These are phyloP conservation scores for Scomberomorus guttatus DNA, from an alignment of 2,797 vertebrate species.

Conservation along the genomic window DNA sequence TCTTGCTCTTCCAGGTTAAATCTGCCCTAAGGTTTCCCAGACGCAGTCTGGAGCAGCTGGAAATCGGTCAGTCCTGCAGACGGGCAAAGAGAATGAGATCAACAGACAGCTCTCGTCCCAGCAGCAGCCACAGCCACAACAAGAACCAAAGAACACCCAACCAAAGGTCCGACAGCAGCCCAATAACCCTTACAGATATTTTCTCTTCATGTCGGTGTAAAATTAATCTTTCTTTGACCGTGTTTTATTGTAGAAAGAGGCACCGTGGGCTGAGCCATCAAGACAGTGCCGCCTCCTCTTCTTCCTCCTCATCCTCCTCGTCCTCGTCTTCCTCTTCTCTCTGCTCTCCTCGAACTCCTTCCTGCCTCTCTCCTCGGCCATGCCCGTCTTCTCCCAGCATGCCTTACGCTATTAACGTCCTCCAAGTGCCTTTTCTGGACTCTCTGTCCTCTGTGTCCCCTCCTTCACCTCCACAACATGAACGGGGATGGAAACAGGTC, in stretches of 20 bases:
- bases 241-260: slow-evolving; percentile 57
- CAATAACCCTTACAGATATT: background rate
- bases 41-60: slow-evolving; percentile 67
- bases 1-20: slow-evolving; percentile 85
- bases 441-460: slow-evolving; percentile 76
- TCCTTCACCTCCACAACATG: slow-evolving; percentile 74
- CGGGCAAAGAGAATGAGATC: slow-evolving; percentile 62
- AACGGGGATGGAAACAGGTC: slow-evolving; percentile 92
- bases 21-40: slow-evolving; percentile 90
- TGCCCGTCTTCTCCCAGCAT: slow-evolving; percentile 70
- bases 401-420: slow-evolving; percentile 61
- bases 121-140: slow-evolving; percentile 65
- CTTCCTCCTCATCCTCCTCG: slow-evolving; percentile 81
- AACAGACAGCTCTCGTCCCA: slow-evolving; percentile 57
- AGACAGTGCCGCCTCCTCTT: slow-evolving; percentile 71
- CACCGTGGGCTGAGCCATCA: slow-evolving; percentile 61
- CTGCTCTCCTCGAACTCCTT: slow-evolving; percentile 78
- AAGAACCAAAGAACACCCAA: slow-evolving; percentile 60
- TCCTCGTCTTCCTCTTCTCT: slow-evolving; percentile 83
- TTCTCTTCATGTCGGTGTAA: background rate
- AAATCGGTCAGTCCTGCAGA: slow-evolving; percentile 44
- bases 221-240: background rate
- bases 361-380: slow-evolving; percentile 65
- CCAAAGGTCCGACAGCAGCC: slow-evolving; percentile 59
- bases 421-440: slow-evolving; percentile 83